Evolutionary conservation across 2,888 invertebrate species (phyloP).

Genomic region (Callinectes sapidus): DNA sequence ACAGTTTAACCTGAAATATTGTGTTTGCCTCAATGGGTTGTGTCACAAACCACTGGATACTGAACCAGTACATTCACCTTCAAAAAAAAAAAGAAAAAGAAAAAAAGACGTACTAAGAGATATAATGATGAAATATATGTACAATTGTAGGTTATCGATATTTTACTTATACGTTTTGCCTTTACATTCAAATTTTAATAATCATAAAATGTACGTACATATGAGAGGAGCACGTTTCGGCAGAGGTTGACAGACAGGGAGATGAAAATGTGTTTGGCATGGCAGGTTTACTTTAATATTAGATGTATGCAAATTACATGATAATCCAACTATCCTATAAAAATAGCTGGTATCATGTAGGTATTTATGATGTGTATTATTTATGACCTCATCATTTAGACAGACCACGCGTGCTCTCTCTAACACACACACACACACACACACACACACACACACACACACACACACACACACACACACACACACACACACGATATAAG

Average conservation of each 20-base stretch:
- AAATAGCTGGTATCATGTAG: constrained; percentile 12
- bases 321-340: constrained; percentile 19
- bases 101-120: not conserved
- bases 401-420: not conserved
- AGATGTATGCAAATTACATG: constrained; percentile 17
- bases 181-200: not conserved
- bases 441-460: constrained; percentile 17
- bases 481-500: not conserved
- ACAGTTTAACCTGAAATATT: not conserved
- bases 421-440: not conserved
- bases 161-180: not conserved
- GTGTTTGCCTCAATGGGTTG: not conserved
- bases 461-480: constrained; percentile 6
- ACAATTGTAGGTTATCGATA: not conserved
- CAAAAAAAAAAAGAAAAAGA: not conserved
- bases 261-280: not conserved
- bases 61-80: not conserved
- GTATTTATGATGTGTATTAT: not conserved
- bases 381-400: constrained; percentile 6
- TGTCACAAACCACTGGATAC: not conserved
- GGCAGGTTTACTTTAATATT: not conserved
- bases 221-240: not conserved
- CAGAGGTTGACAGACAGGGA: not conserved
- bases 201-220: not conserved
- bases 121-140: not conserved